These are phyloP conservation scores for Tortricodes alternella DNA, from an alignment of 2,888 invertebrate genomes.

Conservation along the genomic window DNA sequence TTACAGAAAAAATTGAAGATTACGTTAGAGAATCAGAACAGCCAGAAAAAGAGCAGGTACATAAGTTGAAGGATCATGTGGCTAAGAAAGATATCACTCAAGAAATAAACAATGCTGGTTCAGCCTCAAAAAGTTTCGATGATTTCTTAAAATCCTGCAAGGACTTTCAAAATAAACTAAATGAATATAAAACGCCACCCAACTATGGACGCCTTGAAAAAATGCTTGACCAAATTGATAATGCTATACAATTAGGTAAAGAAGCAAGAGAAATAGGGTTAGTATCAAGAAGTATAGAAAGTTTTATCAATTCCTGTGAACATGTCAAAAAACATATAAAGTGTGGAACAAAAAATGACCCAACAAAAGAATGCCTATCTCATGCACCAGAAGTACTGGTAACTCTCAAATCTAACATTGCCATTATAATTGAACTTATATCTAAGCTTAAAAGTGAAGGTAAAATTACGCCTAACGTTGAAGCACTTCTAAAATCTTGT, in stretches of 20 bases:
- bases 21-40: conserved; percentile 24
- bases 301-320: conserved; percentile 47
- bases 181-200: conserved; percentile 28
- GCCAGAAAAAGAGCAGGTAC: conserved; percentile 27
- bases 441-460: conserved; percentile 41
- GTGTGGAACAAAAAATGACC: conserved; percentile 9
- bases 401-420: conserved; percentile 40
- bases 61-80: conserved; percentile 39
- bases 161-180: conserved; percentile 43
- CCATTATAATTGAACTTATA: conserved; percentile 42
- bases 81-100: conserved; percentile 37
- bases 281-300: conserved; percentile 41
- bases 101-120: conserved; percentile 34
- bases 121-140: conserved; percentile 38
- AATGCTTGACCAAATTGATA: conserved; percentile 41
- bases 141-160: conserved; percentile 44
- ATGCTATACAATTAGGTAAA: conserved; percentile 42
- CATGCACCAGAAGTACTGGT: conserved; percentile 33
- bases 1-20: conserved; percentile 43
- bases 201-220: conserved; percentile 9
- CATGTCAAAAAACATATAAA: conserved; percentile 40
- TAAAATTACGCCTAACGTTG: conserved; percentile 39
- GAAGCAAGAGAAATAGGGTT: conserved; percentile 43
- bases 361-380: neutral
- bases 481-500: conserved; percentile 43